These are phyloP conservation scores for Erinaceus europaeus DNA, from an alignment of 2,113 vertebrate species.

Conservation along the genomic window DNA sequence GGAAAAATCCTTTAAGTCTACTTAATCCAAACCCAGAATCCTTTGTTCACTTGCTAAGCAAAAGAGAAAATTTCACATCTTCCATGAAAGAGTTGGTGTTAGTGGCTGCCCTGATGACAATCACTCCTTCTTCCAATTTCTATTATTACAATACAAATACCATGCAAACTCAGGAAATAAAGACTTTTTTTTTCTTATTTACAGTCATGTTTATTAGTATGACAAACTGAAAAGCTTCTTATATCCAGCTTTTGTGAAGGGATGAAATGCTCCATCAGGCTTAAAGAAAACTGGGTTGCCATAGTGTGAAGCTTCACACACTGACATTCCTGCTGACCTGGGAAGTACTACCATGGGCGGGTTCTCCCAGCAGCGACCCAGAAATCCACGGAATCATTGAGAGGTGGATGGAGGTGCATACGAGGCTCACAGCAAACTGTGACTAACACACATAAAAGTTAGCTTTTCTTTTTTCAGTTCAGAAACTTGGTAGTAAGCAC, in stretches of 20 bases:
- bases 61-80: neutral
- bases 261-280: neutral
- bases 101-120: neutral
- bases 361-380: neutral
- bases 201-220: slow-evolving; percentile 43
- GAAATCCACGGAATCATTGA: neutral
- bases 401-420: neutral
- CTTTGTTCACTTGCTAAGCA: neutral
- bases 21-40: neutral
- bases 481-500: neutral
- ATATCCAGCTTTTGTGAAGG: neutral
- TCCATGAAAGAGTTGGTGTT: neutral
- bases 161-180: neutral
- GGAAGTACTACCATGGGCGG: neutral
- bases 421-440: neutral
- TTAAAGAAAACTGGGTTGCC: neutral
- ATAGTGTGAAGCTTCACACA: neutral
- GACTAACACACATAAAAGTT: slow-evolving; percentile 42
- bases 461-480: neutral
- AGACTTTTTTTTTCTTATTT: neutral
- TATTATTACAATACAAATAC: neutral
- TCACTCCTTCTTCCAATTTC: neutral
- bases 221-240: slow-evolving; percentile 5
- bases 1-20: neutral
- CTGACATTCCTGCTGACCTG: neutral